Evolutionary conservation across 2,797 vertebrate species (phyloP), one percentile per base, ranked within the genome.

Genomic region (Helicolenus hilgendorfi): DNA sequence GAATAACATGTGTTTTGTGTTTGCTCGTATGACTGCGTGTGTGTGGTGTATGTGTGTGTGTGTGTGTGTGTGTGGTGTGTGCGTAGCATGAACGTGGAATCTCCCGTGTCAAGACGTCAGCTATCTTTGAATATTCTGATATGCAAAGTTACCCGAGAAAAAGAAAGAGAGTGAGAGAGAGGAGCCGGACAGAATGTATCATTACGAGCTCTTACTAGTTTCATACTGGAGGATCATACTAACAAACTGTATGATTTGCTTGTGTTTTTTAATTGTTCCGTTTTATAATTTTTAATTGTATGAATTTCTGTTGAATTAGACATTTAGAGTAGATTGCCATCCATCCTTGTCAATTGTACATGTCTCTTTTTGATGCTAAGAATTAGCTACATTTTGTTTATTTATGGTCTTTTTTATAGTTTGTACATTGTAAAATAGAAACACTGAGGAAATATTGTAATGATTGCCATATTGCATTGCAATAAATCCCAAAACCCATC

Each of bases 371-470:
- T 96, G 93, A 89, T 85, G 94, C 95, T 97, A 97, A 97, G 95
- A 97, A 97, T 98, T 99, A 99, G 98, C 98, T 98, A 98, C 98
- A 97, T 98, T 98, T 98, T 98, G 97, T 99, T 98, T 99, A 99
- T 99, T 99, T 99, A 99, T 99, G 98, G 97, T 98, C 97, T 98
- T 98, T 98, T 98, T 98, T 98, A 88, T 98, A 99, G 98, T 98
- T 99, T 99, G 98, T 99, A 99, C 98, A 98, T 98, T 99, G 98
- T 99, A 99, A 98, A 98, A 98, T 99, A 97, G 99, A 98, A 97
- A 96, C 96, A 96, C 70, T 97, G 98, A 98, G 97, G 93, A 94
- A 90, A 97, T 98, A 98, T 89, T 96, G 94, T 96, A 96, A 97
- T 94, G 94, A 96, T 91, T 96, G 96, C 96, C 95, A 95, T 95